Evolutionary conservation across 2,797 vertebrate species (phyloP).

Genomic region (Enoplosus armatus): DNA sequence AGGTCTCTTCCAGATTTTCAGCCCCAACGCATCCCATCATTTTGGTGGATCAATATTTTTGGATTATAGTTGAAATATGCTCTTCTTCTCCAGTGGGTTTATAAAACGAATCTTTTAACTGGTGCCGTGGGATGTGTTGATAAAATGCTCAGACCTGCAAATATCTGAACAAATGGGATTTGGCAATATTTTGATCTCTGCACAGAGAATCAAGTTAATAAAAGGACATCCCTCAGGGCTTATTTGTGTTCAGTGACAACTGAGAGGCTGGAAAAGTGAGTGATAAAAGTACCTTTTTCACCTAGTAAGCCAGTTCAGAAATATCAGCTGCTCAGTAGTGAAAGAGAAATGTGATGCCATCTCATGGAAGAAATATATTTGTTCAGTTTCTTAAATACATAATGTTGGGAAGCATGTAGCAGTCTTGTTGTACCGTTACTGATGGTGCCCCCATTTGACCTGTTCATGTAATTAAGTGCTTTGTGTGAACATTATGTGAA

Average conservation of each 20-base stretch:
- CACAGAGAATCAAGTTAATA: constrained; percentile 16
- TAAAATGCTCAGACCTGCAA: constrained; percentile 13
- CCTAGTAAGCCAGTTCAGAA: constrained; percentile 5
- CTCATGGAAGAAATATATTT: neutral
- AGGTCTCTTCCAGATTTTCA: constrained; percentile 2
- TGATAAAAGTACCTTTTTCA: neutral
- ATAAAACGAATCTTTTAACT: constrained; percentile 17
- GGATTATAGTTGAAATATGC: constrained; percentile 3
- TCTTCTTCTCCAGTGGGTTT: neutral
- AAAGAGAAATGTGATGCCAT: constrained; percentile 21
- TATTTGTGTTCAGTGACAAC: constrained; percentile 15
- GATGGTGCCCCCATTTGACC: neutral
- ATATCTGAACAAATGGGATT: constrained; percentile 23
- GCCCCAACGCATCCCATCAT: neutral
- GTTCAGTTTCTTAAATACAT: constrained; percentile 8
- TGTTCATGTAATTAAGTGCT: neutral
- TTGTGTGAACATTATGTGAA: neutral
- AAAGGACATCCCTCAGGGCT: neutral
- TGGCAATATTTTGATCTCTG: constrained; percentile 25
- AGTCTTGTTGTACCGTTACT: neutral
- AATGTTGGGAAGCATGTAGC: neutral
- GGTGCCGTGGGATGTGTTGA: constrained; percentile 1
- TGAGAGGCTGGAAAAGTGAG: neutral
- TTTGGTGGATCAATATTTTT: constrained; percentile 14
- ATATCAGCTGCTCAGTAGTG: neutral